Base-by-base conservation (phyloP, 30 jellyfish, hydroid and myxozoan species). In the Catostylus mosaicus region DNA sequence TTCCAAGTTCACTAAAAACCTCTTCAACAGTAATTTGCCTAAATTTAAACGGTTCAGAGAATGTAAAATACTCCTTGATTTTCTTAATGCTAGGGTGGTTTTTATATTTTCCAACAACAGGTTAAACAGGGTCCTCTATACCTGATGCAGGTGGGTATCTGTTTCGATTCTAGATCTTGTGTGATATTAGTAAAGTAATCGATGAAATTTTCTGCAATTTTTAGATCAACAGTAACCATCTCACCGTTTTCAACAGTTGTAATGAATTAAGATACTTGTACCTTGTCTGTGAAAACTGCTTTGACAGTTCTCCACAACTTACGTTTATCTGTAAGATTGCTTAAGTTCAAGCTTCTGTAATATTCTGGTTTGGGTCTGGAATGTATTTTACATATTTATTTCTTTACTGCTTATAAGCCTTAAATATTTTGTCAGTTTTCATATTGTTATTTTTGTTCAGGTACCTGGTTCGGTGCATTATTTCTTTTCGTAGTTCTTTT, bases 281-380 rank as follows among this genome's bases (percentile, higher is more conserved):
- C 78, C 78, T 66, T 66, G 29, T 66, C 78, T 66, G 78, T 66
- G 78, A 66, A 66, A 66, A n/a, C n/a, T n/a, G n/a, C n/a, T n/a
- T n/a, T n/a, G n/a, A n/a, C n/a, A n/a, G n/a, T n/a, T n/a, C n/a
- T 0, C 78, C 67, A 60, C 19, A 60, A 60, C 73, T 60, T 60
- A 60, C 73, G 73, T 60, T 32, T 60, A n/a, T n/a, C n/a, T n/a
- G 2, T 60, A 60, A 60, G 73, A 60, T 0, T 60, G 19, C 24
- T 60, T 1, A 60, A 26, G 30, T 67, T 67, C 62, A 67, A 29
- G 80, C 31, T 67, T 67, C 26, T 20, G 62, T 30, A 37, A 67
- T 67, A 1, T 14, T 32, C 1, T 12, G 11, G 19, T 67, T 67
- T 67, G 26, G 73, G 14, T 60, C 9, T 60, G 30, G 26, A 11